These are phyloP conservation scores for Diprion similis DNA, from an alignment of 1,140 invertebrate genomes.

Conservation along the genomic window DNA sequence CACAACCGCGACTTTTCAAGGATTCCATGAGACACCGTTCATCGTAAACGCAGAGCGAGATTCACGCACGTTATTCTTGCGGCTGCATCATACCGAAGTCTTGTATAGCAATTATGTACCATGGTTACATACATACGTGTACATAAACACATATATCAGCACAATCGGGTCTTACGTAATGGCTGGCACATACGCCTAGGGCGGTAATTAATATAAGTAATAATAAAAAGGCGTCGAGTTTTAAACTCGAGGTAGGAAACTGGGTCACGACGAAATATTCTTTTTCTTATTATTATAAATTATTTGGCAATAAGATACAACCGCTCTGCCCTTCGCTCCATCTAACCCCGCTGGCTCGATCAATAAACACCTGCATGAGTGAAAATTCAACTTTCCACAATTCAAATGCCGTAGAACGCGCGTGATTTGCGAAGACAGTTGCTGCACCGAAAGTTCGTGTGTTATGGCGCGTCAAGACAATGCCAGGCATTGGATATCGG, in stretches of 20 bases:
- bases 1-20: background rate
- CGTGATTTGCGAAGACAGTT: background rate
- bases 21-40: background rate
- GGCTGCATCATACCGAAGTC: too few relatives aligned
- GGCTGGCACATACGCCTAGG: background rate
- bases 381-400: too few relatives aligned
- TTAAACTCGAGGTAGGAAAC: background rate
- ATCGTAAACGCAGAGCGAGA: too few relatives aligned
- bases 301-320: too few relatives aligned
- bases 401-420: too few relatives aligned
- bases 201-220: conserved; percentile 5
- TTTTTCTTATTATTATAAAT: background rate
- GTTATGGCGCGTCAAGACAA: background rate
- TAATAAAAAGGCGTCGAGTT: background rate
- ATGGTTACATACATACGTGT: background rate
- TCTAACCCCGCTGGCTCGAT: too few relatives aligned
- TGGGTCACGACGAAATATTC: background rate
- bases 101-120: too few relatives aligned
- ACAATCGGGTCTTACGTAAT: background rate
- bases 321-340: too few relatives aligned
- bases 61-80: too few relatives aligned
- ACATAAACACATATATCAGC: background rate
- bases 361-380: background rate
- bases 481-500: background rate
- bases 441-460: background rate